Conservation (phyloP, 2,888 invertebrate genomes). For the Lumbricus terrestris region DNA sequence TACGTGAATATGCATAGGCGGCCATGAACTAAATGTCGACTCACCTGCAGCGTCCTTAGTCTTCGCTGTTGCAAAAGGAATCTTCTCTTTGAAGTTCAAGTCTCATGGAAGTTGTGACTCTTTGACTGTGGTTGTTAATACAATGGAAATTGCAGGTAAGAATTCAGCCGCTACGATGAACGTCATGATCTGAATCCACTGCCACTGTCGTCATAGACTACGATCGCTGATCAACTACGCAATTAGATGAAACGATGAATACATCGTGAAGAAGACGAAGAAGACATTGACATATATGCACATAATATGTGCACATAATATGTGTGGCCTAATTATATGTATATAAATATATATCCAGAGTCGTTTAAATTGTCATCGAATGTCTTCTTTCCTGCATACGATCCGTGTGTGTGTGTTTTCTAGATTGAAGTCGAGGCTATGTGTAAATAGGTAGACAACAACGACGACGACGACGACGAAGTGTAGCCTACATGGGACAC, state of each 20-base stretch:
- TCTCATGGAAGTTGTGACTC: neutral
- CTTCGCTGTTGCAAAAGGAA: neutral
- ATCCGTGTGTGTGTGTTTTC: no score
- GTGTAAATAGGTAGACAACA: neutral
- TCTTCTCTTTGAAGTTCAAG: neutral
- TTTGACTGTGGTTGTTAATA: no score
- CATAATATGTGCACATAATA: no score
- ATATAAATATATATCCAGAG: neutral
- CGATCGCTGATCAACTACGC: neutral
- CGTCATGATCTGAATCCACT: no score
- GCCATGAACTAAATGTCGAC: neutral
- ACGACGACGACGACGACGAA: neutral
- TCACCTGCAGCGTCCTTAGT: neutral
- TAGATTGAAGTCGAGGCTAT: neutral
- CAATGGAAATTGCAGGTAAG: neutral
- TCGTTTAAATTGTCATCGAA: neutral
- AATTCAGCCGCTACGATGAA: neutral
- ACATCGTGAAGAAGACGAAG: neutral
- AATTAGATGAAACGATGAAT: neutral
- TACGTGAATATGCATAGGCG: neutral
- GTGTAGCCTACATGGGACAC: constrained; percentile 16
- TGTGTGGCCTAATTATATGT: no score
- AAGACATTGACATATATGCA: neutral
- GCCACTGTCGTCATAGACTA: no score
- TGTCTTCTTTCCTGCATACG: neutral